phyloP scores from a whole-genome alignment of 2,888 invertebrate genomes.

The Lampropteryx suffumata region DNA sequence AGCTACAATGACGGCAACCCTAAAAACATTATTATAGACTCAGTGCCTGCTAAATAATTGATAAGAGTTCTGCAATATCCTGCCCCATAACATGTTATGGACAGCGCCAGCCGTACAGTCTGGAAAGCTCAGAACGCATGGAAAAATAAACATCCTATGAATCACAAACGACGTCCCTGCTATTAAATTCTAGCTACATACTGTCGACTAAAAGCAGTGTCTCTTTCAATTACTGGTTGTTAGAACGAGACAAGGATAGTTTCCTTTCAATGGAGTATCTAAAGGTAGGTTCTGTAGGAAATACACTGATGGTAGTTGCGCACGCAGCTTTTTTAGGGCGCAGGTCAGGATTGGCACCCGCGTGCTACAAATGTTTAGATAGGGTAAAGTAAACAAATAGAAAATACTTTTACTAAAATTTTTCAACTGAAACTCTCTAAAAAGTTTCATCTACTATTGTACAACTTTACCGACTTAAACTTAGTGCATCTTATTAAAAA shows the following conservation, averaged over 20 bases:
- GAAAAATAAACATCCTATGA: conserved; percentile 30
- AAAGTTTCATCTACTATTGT: too few relatives aligned
- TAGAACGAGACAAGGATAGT: conserved; percentile 40
- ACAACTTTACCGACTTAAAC: too few relatives aligned
- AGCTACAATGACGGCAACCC: background rate
- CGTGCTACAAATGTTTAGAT: conserved; percentile 68
- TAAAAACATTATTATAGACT: background rate
- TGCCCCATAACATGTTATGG: conserved; percentile 10
- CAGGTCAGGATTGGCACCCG: conserved; percentile 63
- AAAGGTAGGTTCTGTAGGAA: conserved; percentile 49
- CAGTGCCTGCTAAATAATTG: background rate
- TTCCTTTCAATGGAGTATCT: conserved; percentile 45
- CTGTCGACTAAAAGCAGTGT: conserved; percentile 12
- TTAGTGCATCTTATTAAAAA: too few relatives aligned
- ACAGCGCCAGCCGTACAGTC: conserved; percentile 21
- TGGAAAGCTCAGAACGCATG: conserved; percentile 22
- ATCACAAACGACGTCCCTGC: conserved; percentile 27
- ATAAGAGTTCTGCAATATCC: conserved; percentile 10
- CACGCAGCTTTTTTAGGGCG: conserved; percentile 77
- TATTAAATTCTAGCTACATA: conserved; percentile 16
- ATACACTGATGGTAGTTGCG: conserved; percentile 59
- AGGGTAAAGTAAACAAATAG: conserved; percentile 30
- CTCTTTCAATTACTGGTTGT: conserved; percentile 27
- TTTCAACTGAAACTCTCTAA: too few relatives aligned
- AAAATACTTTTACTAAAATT: background rate